These are phyloP conservation scores for Sus cebifrons DNA, from an alignment of 2,797 vertebrate species.

Conservation along the genomic window DNA sequence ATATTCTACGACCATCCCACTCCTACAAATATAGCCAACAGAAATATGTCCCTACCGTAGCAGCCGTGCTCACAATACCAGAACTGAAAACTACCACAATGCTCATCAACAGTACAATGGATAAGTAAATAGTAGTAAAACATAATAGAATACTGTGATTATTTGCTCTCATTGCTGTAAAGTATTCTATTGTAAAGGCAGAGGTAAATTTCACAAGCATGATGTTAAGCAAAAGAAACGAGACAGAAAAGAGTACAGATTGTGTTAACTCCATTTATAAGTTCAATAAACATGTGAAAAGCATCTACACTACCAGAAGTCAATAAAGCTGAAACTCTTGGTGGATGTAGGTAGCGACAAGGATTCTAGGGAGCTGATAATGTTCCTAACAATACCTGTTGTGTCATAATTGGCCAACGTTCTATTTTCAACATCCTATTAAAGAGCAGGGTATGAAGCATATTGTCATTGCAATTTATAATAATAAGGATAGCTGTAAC, in stretches of 20 bases:
- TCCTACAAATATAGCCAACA: neutral
- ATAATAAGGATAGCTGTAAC: neutral
- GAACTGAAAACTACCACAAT: neutral
- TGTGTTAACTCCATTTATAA: neutral
- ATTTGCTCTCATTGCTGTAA: neutral
- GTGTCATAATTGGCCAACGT: slow-evolving; percentile 8
- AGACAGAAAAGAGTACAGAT: neutral
- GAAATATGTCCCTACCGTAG: neutral
- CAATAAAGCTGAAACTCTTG: neutral
- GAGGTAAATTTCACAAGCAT: neutral
- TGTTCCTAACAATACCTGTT: neutral
- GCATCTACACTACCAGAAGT: neutral
- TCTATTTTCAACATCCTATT: neutral
- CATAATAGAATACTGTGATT: neutral
- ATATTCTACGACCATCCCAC: neutral
- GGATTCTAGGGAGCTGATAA: neutral
- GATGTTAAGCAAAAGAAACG: slow-evolving; percentile 22
- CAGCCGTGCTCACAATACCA: neutral
- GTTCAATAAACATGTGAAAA: slow-evolving; percentile 30
- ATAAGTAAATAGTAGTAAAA: neutral
- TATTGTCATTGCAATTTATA: neutral
- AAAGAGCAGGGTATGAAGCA: neutral
- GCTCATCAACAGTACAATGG: neutral
- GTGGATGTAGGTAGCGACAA: neutral
- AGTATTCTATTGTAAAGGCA: slow-evolving; percentile 30